Conservation (phyloP, 1,140 invertebrate species). For the Nasonia vitripennis region DNA sequence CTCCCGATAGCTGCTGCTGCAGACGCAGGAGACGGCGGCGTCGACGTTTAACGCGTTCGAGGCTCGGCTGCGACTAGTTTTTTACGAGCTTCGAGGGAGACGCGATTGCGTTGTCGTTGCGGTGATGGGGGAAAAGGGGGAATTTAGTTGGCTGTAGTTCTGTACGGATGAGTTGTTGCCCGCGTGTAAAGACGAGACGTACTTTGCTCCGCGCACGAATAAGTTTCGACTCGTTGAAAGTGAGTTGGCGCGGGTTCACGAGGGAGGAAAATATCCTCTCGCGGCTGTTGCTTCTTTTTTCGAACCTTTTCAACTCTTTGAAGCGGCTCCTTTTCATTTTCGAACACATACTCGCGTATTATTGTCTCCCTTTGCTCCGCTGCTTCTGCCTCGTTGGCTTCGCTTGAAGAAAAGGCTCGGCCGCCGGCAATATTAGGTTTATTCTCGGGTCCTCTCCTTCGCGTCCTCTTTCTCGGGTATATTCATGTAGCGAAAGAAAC, state of each 20-base stretch:
- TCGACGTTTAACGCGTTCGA: neutral
- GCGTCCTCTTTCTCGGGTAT: too few relatives aligned
- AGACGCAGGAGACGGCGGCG: neutral
- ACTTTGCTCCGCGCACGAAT: too few relatives aligned
- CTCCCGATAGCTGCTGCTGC: conserved; percentile 2
- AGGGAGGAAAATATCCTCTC: neutral
- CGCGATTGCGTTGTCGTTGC: neutral
- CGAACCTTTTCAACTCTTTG: neutral
- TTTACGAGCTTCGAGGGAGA: conserved; percentile 18
- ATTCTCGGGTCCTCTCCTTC: too few relatives aligned
- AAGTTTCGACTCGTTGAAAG: too few relatives aligned
- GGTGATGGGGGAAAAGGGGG: neutral
- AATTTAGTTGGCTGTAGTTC: too few relatives aligned
- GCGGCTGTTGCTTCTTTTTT: neutral
- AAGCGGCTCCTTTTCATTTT: conserved; percentile 3
- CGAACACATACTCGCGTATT: neutral
- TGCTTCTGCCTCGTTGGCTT: neutral
- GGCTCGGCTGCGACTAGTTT: conserved; percentile 16
- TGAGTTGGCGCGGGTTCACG: neutral
- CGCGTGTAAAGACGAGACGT: too few relatives aligned
- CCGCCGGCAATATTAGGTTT: too few relatives aligned
- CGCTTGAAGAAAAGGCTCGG: too few relatives aligned
- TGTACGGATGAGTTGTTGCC: too few relatives aligned
- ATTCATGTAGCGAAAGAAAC: too few relatives aligned
- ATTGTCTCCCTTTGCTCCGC: neutral